A percentile compares a stretch with the other conserved stretches of the same genome.
Conservation (phyloP, 37 sponge, comb jelly and placozoan genomes). For the Aphrocallistes beatrix region DNA sequence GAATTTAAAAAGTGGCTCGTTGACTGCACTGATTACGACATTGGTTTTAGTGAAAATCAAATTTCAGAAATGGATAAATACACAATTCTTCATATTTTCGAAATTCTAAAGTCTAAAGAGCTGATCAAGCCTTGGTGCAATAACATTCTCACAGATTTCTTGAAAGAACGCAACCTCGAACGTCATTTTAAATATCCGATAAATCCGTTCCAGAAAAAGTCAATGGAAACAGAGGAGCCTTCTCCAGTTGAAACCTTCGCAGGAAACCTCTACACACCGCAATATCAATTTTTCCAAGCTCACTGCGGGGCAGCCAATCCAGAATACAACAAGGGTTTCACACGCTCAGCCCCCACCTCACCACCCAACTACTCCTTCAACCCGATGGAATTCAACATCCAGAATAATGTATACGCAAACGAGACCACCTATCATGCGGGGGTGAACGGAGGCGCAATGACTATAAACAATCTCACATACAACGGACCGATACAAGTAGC, state of each 20-base stretch:
- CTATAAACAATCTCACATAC: constrained; percentile 2
- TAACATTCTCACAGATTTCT: not conserved
- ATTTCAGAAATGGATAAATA: constrained; percentile 18
- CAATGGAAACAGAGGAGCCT: not conserved
- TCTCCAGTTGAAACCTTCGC: not conserved
- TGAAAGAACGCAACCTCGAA: not conserved
- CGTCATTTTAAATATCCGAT: not conserved
- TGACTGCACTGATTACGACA: not conserved
- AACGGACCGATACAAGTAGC: not conserved
- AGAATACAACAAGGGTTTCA: not conserved
- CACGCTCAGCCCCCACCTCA: not conserved
- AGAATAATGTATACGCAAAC: not conserved
- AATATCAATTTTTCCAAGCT: no score
- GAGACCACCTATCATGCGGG: not conserved
- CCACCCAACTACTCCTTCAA: not conserved
- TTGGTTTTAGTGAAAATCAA: not conserved
- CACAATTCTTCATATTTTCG: not conserved
- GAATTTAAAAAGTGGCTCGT: constrained; percentile 10
- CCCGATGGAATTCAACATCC: not conserved
- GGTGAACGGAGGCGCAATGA: constrained; percentile 6
- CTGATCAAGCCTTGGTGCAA: not conserved
- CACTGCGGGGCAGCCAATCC: no score
- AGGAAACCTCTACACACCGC: no score
- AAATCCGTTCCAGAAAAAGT: not conserved
- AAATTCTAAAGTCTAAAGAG: not conserved